phyloP scores from a whole-genome alignment of 2,113 vertebrate species.

The Pollimyrus isidori region DNA sequence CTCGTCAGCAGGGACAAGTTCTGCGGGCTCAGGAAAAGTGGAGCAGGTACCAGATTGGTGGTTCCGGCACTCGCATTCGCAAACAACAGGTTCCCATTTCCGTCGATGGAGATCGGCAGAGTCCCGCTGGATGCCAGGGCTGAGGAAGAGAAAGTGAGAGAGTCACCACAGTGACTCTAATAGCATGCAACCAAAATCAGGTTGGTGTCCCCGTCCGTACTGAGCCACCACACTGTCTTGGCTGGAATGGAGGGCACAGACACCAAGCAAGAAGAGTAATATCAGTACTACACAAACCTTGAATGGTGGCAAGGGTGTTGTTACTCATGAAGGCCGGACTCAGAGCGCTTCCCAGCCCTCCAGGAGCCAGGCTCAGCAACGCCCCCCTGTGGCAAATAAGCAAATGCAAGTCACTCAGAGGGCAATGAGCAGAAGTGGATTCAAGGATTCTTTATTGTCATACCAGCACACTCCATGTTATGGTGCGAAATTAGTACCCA shows the following conservation, averaged over 20 bases:
- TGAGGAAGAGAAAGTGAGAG: conserved; percentile 39
- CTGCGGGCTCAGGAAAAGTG: conserved; percentile 93
- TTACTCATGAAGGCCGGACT: conserved; percentile 93
- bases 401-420: not conserved
- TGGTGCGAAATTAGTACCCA: too few relatives aligned
- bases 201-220: not conserved
- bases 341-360: conserved; percentile 78
- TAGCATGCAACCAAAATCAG: not conserved
- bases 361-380: conserved; percentile 87
- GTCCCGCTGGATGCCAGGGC: conserved; percentile 89
- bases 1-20: conserved; percentile 97
- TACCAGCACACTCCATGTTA: too few relatives aligned
- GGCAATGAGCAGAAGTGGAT: not conserved
- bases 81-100: conserved; percentile 86
- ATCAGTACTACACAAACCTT: conserved; percentile 71
- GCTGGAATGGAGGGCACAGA: not conserved
- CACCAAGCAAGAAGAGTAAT: conserved; percentile 10
- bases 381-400: conserved; percentile 68
- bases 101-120: conserved; percentile 93
- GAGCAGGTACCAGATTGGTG: conserved; percentile 88
- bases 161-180: not conserved
- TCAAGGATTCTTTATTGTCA: too few relatives aligned
- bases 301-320: conserved; percentile 95
- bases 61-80: conserved; percentile 74
- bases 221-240: not conserved